Percentiles rank a stretch among this genome's conserved stretches.
These are phyloP conservation scores for Eilema griseolum DNA, from an alignment of 2,888 invertebrate genomes.

Conservation along the genomic window DNA sequence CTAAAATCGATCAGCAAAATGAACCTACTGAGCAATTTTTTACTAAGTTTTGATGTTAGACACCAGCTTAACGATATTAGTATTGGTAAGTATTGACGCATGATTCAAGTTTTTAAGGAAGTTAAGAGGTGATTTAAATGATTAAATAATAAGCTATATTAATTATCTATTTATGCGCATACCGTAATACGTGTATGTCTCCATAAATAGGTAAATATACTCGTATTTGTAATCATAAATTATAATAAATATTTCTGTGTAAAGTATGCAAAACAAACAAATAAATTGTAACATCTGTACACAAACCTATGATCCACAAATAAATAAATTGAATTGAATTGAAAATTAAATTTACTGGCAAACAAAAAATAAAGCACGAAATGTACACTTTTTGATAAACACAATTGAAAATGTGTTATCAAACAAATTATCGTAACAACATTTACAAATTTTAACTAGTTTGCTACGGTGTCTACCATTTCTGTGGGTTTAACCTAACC, in stretches of 20 bases:
- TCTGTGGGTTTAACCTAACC: too few species aligned
- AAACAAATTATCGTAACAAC: too few species aligned
- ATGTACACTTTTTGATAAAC: too few species aligned
- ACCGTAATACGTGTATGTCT: background rate
- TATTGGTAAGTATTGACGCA: background rate
- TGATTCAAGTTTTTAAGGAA: background rate
- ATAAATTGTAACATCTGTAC: too few species aligned
- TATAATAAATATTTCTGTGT: background rate
- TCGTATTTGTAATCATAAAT: background rate
- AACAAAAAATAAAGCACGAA: background rate
- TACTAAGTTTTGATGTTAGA: background rate
- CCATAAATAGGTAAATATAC: background rate
- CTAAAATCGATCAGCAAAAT: background rate
- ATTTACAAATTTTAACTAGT: too few species aligned
- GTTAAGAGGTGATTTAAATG: background rate
- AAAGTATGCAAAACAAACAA: background rate
- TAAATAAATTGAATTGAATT: too few species aligned
- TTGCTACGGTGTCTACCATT: too few species aligned
- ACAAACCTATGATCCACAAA: too few species aligned
- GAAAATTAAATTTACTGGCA: too few species aligned
- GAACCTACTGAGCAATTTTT: background rate
- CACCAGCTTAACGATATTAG: background rate
- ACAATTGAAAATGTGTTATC: too few species aligned
- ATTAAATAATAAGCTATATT: background rate
- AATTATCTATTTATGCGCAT: constrained; percentile 1